These are phyloP conservation scores for Lineus longissimus DNA, from an alignment of 1,140 invertebrate genomes.

Conservation along the genomic window DNA sequence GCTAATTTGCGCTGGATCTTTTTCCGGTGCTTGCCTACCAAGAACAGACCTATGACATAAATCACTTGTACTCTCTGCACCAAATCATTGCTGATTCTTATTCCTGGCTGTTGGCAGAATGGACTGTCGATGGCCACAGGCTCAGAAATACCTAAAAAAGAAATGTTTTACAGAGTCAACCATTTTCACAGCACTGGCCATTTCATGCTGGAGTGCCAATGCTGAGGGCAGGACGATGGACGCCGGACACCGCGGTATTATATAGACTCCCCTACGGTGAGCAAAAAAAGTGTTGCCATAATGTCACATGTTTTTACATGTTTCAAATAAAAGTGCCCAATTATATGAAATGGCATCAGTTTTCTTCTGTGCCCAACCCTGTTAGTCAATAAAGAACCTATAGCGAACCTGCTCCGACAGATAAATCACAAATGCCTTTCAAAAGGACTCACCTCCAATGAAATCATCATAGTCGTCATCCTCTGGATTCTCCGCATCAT, in stretches of 20 bases:
- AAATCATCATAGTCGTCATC: constrained; percentile 49
- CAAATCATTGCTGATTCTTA: constrained; percentile 49
- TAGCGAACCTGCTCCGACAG: too few species aligned
- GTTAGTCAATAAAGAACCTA: too few species aligned
- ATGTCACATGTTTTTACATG: too few species aligned
- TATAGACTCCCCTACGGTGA: too few species aligned
- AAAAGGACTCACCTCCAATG: constrained; percentile 40
- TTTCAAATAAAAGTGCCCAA: too few species aligned
- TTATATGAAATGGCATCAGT: too few species aligned
- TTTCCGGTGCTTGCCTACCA: constrained; percentile 56
- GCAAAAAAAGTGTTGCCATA: background rate
- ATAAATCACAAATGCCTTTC: too few species aligned
- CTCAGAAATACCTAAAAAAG: constrained; percentile 45
- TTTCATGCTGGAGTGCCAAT: background rate
- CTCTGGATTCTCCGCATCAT: constrained; percentile 32
- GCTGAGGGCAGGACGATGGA: background rate
- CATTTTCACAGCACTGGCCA: constrained; percentile 12
- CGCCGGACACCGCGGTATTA: too few species aligned
- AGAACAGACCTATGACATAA: constrained; percentile 54
- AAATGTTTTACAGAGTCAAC: constrained; percentile 14
- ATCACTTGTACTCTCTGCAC: constrained; percentile 55
- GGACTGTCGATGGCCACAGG: constrained; percentile 37
- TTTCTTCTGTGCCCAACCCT: background rate
- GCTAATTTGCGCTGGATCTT: constrained; percentile 55
- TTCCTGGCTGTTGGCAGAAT: constrained; percentile 44